Evolutionary conservation across 37 sponge, comb jelly and placozoan genomes (phyloP).

Genomic region (Eunapius fragilis): DNA sequence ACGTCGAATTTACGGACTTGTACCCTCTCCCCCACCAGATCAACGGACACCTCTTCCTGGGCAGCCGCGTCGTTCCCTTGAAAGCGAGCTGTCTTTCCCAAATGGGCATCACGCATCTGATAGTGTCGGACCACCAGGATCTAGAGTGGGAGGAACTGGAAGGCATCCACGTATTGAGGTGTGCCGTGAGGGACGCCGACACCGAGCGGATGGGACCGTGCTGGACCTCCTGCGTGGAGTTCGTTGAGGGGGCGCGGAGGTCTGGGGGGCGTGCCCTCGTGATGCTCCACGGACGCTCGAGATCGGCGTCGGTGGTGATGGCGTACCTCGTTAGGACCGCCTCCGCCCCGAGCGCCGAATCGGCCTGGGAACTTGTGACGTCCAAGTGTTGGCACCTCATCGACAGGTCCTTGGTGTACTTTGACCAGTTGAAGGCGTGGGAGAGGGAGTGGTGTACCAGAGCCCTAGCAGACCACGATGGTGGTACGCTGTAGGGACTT

Average conservation of each 20-base stretch:
- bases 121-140: conserved; percentile 32
- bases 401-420: conserved; percentile 44
- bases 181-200: conserved; percentile 45
- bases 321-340: conserved; percentile 48
- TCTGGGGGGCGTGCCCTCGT: conserved; percentile 39
- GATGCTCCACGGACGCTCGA: conserved; percentile 55
- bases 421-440: conserved; percentile 59
- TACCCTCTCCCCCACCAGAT: conserved; percentile 70
- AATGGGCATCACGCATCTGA: conserved; percentile 67
- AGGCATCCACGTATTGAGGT: conserved; percentile 32
- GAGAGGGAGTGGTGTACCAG: background rate
- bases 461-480: too few relatives aligned
- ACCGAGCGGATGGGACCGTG: conserved; percentile 48
- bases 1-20: conserved; percentile 40
- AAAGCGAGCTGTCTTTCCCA: conserved; percentile 7
- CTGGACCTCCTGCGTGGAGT: conserved; percentile 48
- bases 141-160: conserved; percentile 49
- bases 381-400: conserved; percentile 60
- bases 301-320: conserved; percentile 63
- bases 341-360: background rate
- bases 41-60: conserved; percentile 46
- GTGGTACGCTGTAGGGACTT: too few relatives aligned
- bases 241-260: conserved; percentile 25
- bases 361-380: conserved; percentile 27
- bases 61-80: conserved; percentile 51